phyloP scores from a whole-genome alignment of 2,888 invertebrate species.

The Chaitophorus viminalis region DNA sequence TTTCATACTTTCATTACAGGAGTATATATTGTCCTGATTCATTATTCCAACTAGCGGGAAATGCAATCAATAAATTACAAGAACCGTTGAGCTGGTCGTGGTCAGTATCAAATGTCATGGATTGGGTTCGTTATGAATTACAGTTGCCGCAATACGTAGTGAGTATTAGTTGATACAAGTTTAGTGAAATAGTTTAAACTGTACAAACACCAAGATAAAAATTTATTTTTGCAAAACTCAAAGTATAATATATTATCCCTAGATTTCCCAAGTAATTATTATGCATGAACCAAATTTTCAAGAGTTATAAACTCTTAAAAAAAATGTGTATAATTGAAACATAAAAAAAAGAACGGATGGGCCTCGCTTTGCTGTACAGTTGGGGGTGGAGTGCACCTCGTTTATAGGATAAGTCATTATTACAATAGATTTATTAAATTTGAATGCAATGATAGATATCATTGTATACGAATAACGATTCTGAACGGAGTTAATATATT shows the following conservation, averaged over 20 bases:
- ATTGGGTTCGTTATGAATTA: constrained; percentile 31
- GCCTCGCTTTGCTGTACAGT: no score
- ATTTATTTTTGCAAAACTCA: neutral
- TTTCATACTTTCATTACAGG: neutral
- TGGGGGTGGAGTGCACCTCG: no score
- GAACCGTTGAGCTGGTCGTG: constrained; percentile 48
- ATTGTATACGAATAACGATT: no score
- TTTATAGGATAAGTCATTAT: no score
- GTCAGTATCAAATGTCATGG: constrained; percentile 28
- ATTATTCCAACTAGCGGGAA: constrained; percentile 40
- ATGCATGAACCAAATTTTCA: no score
- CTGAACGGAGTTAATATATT: no score
- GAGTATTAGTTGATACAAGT: neutral
- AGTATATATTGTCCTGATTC: constrained; percentile 24
- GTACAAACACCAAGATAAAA: neutral
- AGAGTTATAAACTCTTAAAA: no score
- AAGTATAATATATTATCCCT: neutral
- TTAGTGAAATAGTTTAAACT: neutral
- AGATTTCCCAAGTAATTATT: neutral
- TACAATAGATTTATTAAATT: no score
- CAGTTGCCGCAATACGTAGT: constrained; percentile 25
- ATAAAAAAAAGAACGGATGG: no score
- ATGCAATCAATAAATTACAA: constrained; percentile 24
- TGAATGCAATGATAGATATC: no score
- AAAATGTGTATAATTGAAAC: no score